Evolutionary conservation across 2,888 invertebrate species (phyloP).

Genomic region (Teleiodes luculella): DNA sequence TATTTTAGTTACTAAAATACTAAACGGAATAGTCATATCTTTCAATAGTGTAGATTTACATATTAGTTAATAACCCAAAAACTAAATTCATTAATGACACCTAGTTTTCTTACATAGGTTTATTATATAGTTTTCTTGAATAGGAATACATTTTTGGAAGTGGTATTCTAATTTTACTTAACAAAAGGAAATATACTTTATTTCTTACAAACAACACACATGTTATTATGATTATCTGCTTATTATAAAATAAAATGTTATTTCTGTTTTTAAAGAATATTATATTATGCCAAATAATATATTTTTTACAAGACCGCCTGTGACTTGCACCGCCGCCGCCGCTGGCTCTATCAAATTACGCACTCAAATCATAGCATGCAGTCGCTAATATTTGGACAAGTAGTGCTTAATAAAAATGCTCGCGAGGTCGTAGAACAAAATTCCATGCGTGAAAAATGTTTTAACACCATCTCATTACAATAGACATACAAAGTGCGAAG

Average conservation of each 20-base stretch:
- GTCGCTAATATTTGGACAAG: constrained; percentile 37
- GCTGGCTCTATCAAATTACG: constrained; percentile 23
- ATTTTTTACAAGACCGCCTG: neutral
- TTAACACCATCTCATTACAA: neutral
- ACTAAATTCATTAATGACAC: too few relatives aligned
- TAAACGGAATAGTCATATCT: too few relatives aligned
- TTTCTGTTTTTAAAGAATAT: neutral
- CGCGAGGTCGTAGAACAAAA: constrained; percentile 23
- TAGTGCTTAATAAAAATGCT: constrained; percentile 30
- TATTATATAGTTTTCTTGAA: too few relatives aligned
- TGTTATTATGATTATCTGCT: neutral
- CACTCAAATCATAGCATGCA: constrained; percentile 22
- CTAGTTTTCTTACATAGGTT: too few relatives aligned
- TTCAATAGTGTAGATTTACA: too few relatives aligned
- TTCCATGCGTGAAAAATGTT: neutral
- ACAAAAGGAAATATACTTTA: too few relatives aligned
- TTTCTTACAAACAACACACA: constrained; percentile 5
- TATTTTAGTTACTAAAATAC: too few relatives aligned
- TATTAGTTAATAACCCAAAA: too few relatives aligned
- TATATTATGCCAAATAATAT: neutral
- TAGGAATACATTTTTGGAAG: too few relatives aligned
- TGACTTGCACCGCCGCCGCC: constrained; percentile 18
- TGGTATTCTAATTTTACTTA: too few relatives aligned
- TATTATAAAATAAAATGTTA: neutral
- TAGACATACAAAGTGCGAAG: neutral